These are phyloP conservation scores for Amblyopsis rosae DNA, from an alignment of 2,113 vertebrate species.

Conservation along the genomic window DNA sequence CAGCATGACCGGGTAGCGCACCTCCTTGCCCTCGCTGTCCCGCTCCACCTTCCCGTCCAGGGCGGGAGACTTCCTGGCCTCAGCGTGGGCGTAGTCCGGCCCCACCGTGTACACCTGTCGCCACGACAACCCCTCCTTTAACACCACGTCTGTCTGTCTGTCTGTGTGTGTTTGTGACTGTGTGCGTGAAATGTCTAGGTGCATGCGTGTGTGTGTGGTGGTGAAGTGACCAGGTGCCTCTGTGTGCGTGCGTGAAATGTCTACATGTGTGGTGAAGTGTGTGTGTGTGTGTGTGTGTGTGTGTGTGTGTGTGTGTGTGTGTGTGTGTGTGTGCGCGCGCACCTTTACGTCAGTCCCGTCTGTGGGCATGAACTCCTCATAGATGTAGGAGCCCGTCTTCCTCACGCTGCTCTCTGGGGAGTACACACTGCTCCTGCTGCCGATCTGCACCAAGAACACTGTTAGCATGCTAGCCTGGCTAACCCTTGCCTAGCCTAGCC, in stretches of 20 bases:
- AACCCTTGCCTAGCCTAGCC: not conserved
- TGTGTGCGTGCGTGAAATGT: not conserved
- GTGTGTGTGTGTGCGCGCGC: not conserved
- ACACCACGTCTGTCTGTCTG: too few species aligned
- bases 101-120: slow-evolving; percentile 95
- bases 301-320: not conserved
- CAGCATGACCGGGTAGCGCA: slow-evolving; percentile 97
- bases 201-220: not conserved
- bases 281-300: not conserved
- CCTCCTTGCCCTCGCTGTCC: slow-evolving; percentile 97
- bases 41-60: slow-evolving; percentile 97
- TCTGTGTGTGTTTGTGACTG: not conserved
- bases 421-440: slow-evolving; percentile 97
- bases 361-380: slow-evolving; percentile 99
- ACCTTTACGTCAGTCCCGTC: slow-evolving; percentile 99
- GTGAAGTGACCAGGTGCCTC: not conserved
- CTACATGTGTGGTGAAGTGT: not conserved
- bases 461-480: not conserved
- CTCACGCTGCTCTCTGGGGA: slow-evolving; percentile 97
- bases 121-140: not conserved
- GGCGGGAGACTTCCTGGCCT: slow-evolving; percentile 96
- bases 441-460: slow-evolving; percentile 80
- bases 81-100: slow-evolving; percentile 95
- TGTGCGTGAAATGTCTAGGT: not conserved
- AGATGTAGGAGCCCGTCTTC: slow-evolving; percentile 98